Conservation (phyloP, 2,888 invertebrate species). For the Campaea margaritaria region DNA sequence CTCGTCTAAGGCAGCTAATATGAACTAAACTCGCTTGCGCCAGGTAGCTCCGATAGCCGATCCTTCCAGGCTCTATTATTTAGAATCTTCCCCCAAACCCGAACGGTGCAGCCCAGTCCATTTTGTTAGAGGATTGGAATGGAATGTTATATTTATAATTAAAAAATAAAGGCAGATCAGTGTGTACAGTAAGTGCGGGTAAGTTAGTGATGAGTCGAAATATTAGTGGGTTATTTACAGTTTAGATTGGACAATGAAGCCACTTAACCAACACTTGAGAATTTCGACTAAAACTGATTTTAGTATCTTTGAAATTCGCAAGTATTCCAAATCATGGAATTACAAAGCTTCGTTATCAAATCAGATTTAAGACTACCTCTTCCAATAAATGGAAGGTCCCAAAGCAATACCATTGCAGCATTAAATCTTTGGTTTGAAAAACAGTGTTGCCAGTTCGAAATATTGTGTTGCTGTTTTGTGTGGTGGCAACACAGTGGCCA, state of each 20-base stretch:
- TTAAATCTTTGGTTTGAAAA: conserved; percentile 51
- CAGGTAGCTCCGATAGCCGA: conserved; percentile 28
- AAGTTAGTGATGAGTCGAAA: conserved; percentile 84
- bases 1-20: conserved; percentile 61
- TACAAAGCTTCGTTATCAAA: conserved; percentile 10
- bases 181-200: conserved; percentile 58
- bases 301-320: conserved; percentile 20
- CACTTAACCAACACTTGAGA: conserved; percentile 8
- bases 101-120: conserved; percentile 55
- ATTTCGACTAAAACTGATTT: conserved; percentile 18
- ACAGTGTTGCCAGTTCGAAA: conserved; percentile 74
- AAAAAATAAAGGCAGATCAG: conserved; percentile 56
- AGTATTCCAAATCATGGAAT: neutral
- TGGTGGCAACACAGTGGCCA: conserved; percentile 44
- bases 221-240: conserved; percentile 63
- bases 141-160: conserved; percentile 71
- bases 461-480: conserved; percentile 22
- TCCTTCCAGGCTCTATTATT: conserved; percentile 41
- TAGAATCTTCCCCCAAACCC: conserved; percentile 47
- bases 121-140: conserved; percentile 51
- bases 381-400: conserved; percentile 20
- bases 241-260: conserved; percentile 31
- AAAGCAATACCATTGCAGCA: conserved; percentile 48
- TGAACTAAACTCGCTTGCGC: conserved; percentile 56
- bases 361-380: conserved; percentile 15